Percentiles rank a stretch among this genome's conserved stretches.
Evolutionary conservation across 2,888 invertebrate species (phyloP).

Genomic region (Drosophila ezoana): DNA sequence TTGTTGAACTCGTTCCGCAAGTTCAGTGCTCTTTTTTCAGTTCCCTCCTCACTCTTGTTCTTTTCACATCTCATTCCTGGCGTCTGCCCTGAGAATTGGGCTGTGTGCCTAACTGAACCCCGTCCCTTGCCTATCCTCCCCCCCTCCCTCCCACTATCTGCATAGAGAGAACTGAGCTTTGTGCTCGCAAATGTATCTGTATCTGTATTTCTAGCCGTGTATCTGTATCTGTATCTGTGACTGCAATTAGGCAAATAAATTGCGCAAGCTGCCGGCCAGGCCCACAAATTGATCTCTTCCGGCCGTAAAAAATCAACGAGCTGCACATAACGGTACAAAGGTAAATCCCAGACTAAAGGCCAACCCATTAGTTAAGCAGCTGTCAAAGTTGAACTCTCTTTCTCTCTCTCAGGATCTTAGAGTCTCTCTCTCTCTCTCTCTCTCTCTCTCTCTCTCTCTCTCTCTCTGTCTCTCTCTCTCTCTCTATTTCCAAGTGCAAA

Average conservation of each 20-base stretch:
- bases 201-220: background rate
- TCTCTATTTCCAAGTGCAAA: constrained; percentile 7
- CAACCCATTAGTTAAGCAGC: constrained; percentile 11
- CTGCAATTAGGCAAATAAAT: constrained; percentile 62
- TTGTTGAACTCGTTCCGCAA: constrained; percentile 53
- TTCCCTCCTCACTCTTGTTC: background rate
- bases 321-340: constrained; percentile 26
- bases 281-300: constrained; percentile 60
- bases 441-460: background rate
- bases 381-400: constrained; percentile 7
- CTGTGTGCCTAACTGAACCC: constrained; percentile 11
- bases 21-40: constrained; percentile 36
- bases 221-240: constrained; percentile 28
- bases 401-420: background rate
- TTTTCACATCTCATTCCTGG: background rate
- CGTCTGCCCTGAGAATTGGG: constrained; percentile 38
- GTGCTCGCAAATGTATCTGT: constrained; percentile 18
- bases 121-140: background rate
- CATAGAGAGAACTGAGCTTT: constrained; percentile 8
- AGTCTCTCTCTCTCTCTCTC: background rate
- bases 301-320: constrained; percentile 22
- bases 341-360: constrained; percentile 25
- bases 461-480: background rate
- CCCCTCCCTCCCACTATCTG: background rate
- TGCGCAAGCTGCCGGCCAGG: constrained; percentile 61